Conservation (phyloP, 2,888 invertebrate genomes). For the Tanypteryx hageni region DNA sequence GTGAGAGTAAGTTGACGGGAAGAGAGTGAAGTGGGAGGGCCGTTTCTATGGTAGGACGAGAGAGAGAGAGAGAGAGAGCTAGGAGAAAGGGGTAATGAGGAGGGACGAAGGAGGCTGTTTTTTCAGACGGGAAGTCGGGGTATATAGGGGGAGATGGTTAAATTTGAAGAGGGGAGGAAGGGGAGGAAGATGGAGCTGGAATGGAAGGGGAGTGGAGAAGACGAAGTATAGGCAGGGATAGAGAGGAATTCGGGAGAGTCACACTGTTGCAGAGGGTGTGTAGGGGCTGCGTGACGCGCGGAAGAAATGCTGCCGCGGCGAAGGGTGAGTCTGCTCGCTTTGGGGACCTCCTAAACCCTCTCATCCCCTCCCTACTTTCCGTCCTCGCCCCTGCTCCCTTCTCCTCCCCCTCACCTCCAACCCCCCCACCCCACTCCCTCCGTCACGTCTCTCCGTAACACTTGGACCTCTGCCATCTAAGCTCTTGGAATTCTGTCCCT, state of each 20-base stretch:
- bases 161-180: background rate
- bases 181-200: background rate
- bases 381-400: background rate
- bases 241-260: constrained; percentile 37
- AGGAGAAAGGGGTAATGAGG: background rate
- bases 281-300: background rate
- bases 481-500: constrained; percentile 34
- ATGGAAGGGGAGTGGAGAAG: too few relatives aligned
- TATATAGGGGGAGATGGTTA: background rate
- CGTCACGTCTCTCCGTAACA: background rate
- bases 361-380: background rate
- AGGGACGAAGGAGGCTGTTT: background rate
- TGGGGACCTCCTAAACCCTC: background rate
- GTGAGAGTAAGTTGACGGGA: too few relatives aligned
- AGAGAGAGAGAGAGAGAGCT: background rate
- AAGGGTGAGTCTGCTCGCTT: background rate
- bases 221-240: too few relatives aligned
- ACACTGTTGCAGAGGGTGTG: constrained; percentile 47
- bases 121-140: too few relatives aligned
- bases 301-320: background rate
- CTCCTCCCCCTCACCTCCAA: background rate
- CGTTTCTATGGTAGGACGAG: too few relatives aligned
- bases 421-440: background rate
- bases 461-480: background rate
- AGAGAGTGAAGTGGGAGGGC: too few relatives aligned